phyloP scores from a whole-genome alignment of 2,113 vertebrate species.

The Orientallactaga bullata region DNA sequence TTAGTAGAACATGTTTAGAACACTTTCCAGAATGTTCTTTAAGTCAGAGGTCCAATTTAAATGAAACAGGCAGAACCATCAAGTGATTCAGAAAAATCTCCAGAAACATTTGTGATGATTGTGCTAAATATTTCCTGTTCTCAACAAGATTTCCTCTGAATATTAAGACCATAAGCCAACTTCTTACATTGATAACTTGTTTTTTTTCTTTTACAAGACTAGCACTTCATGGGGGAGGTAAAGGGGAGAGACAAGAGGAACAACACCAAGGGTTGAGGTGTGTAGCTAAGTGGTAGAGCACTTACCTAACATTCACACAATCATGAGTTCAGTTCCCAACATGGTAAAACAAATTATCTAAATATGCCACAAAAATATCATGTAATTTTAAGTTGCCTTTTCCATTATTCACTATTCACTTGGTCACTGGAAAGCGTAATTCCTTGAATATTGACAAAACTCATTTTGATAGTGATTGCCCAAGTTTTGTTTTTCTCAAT shows the following conservation, averaged over 20 bases:
- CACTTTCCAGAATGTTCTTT: neutral
- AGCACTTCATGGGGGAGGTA: neutral
- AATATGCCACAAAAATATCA: no score
- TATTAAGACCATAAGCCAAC: neutral
- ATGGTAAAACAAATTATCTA: no score
- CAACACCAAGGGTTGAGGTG: neutral
- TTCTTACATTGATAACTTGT: neutral
- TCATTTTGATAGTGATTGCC: neutral
- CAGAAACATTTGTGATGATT: neutral
- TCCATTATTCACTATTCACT: neutral
- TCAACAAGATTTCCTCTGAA: neutral
- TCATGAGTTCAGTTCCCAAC: no score
- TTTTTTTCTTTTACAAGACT: neutral
- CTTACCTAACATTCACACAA: no score
- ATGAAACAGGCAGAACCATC: neutral
- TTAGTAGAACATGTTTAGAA: neutral
- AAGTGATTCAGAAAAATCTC: neutral
- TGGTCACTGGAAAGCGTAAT: neutral
- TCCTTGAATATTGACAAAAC: neutral
- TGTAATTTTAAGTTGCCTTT: neutral
- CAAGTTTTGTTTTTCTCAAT: neutral
- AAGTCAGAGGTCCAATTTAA: neutral
- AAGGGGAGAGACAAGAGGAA: no score
- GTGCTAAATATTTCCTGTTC: no score
- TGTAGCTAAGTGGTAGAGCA: neutral